Evolutionary conservation across 2,113 vertebrate species (phyloP), one percentile per base, ranked within the genome.

Genomic region (Rattus rattus): DNA sequence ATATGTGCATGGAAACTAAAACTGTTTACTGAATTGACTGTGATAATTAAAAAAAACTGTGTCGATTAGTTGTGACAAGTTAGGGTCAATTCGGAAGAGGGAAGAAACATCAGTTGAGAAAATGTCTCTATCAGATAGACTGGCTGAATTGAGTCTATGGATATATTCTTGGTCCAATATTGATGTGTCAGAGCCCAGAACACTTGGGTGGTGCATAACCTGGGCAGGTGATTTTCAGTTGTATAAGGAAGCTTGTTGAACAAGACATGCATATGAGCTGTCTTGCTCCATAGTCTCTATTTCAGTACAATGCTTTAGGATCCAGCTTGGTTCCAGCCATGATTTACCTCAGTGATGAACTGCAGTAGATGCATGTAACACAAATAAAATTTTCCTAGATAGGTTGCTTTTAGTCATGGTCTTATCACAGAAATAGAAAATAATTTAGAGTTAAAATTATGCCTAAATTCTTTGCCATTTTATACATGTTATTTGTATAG

Each of bases 201-300:
- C 17, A 22, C 9, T 36, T 54, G 9, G 16, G 7, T 2, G 10
- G 2, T 52, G 3, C 30, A 17, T 33, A 12, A 0, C 30, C 13
- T 39, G 3, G 6, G 6, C 12, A 61, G n/a, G 13, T 61, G n/a
- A 0, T 28, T 43, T 28, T 26, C 6, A 84, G 36, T 9, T 4
- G 12, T 61, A 26, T 61, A 61, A 84, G 80, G 28, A 84, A 59
- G n/a, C 24, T 43, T 84, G 13, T 26, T 30, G 26, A 39, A 43
- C 24, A 63, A 43, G n/a, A 28, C 24, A 63, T 17, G 2, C n/a
- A 43, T 63, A 11, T 43, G n/a, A 63, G 3, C 7, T 28, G 3
- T 63, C 28, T 63, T 63, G 1, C 13, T 28, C 24, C 14, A 30
- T 84, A 3, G 24, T 84, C 7, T 63, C 59, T 16, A 43, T 5